Percentiles rank a stretch among this genome's conserved stretches.
These are phyloP conservation scores for Hirudo medicinalis DNA, from an alignment of 1,140 invertebrate species.

Conservation along the genomic window DNA sequence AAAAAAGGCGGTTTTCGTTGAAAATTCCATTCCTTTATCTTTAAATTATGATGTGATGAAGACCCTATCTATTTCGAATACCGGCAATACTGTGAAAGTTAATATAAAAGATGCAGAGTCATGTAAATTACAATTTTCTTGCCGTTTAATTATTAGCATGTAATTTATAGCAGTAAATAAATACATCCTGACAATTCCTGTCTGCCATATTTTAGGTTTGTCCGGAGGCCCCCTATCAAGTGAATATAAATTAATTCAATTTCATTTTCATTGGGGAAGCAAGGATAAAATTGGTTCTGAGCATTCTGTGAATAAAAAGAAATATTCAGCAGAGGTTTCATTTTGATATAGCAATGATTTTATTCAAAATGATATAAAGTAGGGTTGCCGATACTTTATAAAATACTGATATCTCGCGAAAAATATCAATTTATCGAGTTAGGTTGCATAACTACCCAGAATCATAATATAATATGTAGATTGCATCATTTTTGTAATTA, in stretches of 20 bases:
- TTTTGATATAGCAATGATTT: too few species aligned
- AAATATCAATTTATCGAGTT: too few species aligned
- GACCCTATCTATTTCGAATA: constrained; percentile 21
- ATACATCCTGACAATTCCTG: neutral
- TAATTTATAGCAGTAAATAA: neutral
- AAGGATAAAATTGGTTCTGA: constrained; percentile 37
- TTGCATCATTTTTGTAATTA: too few species aligned
- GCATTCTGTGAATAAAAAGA: constrained; percentile 58
- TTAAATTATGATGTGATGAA: neutral
- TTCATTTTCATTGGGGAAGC: constrained; percentile 44
- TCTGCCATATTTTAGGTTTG: constrained; percentile 27
- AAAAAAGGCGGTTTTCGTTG: constrained; percentile 13
- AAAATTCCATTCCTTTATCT: constrained; percentile 4
- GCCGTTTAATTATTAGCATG: neutral
- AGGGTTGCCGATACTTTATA: too few species aligned
- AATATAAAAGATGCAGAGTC: constrained; percentile 16
- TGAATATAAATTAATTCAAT: constrained; percentile 38
- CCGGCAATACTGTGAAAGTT: constrained; percentile 20
- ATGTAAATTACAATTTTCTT: constrained; percentile 10
- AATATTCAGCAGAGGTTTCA: constrained; percentile 66
- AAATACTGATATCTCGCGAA: too few species aligned
- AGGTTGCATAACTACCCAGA: too few species aligned
- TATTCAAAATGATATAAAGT: too few species aligned
- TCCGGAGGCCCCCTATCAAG: constrained; percentile 40
- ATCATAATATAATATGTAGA: too few species aligned